These are phyloP conservation scores for Dasyornis broadbenti DNA, from an alignment of 2,113 vertebrate genomes.

Conservation along the genomic window DNA sequence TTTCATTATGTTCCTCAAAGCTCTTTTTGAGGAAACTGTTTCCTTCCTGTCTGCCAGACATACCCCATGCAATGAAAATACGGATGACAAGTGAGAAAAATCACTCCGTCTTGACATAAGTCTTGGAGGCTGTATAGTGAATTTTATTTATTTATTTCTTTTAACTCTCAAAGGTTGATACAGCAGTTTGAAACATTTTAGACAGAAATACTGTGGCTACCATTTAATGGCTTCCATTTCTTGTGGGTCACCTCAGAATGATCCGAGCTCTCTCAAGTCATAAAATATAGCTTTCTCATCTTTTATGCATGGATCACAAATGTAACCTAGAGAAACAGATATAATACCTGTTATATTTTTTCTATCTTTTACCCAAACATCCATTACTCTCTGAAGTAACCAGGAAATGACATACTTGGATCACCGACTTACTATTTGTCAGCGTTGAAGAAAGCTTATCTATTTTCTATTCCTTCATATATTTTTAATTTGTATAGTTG, in stretches of 20 bases:
- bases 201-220: not conserved
- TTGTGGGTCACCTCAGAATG: not conserved
- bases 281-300: not conserved
- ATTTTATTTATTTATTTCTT: not conserved
- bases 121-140: not conserved
- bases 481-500: not conserved
- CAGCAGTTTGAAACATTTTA: not conserved
- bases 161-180: not conserved
- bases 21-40: not conserved
- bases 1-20: not conserved
- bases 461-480: not conserved
- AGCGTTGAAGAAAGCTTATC: not conserved
- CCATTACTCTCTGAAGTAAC: not conserved
- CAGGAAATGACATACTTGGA: not conserved
- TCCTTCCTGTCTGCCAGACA: not conserved
- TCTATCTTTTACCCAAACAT: not conserved
- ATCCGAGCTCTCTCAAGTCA: not conserved
- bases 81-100: not conserved
- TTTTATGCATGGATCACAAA: conserved; percentile 8
- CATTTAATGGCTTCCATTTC: conserved; percentile 13
- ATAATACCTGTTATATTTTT: not conserved
- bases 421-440: not conserved
- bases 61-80: not conserved
- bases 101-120: not conserved
- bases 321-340: not conserved